Base-by-base conservation (phyloP, 2,113 vertebrate species). In the Nematolebias whitei region DNA sequence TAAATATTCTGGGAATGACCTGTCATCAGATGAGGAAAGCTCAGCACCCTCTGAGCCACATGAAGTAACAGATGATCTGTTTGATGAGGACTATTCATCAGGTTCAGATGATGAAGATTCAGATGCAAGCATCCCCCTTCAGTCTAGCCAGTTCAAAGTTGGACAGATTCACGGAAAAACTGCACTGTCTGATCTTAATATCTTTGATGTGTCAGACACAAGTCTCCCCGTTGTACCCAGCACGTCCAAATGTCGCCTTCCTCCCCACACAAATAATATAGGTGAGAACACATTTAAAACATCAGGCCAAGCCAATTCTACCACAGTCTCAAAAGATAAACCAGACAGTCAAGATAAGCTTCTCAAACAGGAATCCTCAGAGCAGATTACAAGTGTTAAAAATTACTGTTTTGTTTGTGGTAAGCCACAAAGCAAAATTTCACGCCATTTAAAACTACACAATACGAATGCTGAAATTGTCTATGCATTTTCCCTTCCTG, bases 381-480 rank as follows among this genome's bases (percentile, higher is more conserved):
- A 49, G 8, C 7, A 55, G 41, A 22, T 18, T 13, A 5, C 53
- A 12, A 26, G 26, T 16, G 26, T 16, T 9, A 63, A 41, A 41
- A 63, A 35, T 8, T 35, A 35, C 32, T 35, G 54, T 23, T 60
- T n/a, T 18, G 2, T 75, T 39, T 68, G 72, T 63, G 51, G 64
- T 50, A 41, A 63, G 6, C 51, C 64, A 26, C 51, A 62, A 50
- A 68, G 38, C 10, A 67, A 61, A 74, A 43, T 62, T 40, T 23
- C 23, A 1, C 23, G 7, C n/a, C 54, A 74, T 23, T 20, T 74
- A 11, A 74, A 26, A 51, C 55, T n/a, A 18, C 63, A 68, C 24
- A 51, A 3, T 0, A 56, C 41, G 29, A 5, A 56, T 50, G 9
- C 51, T 24, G 71, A 74, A 20, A 15, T 62, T 38, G 16, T 18